Evolutionary conservation across 2,113 vertebrate species (phyloP).

Genomic region (Brienomyrus brachyistius): DNA sequence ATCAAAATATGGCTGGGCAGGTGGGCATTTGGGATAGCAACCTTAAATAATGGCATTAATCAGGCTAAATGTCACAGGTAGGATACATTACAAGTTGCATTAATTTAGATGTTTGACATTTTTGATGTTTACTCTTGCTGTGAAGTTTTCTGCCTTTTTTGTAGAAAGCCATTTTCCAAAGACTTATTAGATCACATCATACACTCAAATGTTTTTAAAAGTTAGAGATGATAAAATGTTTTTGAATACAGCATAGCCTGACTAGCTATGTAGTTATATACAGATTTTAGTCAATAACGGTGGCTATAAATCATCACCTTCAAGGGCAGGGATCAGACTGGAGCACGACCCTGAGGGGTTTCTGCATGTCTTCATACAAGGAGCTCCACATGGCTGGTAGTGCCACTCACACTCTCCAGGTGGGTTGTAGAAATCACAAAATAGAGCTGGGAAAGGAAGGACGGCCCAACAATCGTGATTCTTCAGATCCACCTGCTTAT

Average conservation of each 20-base stretch:
- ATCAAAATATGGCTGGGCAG: slow-evolving; percentile 66
- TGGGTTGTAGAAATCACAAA: slow-evolving; percentile 89
- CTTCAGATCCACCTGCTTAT: neutral
- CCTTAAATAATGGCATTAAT: slow-evolving; percentile 52
- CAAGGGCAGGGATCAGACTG: slow-evolving; percentile 62
- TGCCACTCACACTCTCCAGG: slow-evolving; percentile 82
- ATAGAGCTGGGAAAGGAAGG: slow-evolving; percentile 64
- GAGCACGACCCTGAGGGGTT: slow-evolving; percentile 75
- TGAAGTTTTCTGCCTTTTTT: neutral
- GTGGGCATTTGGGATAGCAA: slow-evolving; percentile 84
- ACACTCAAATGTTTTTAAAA: neutral
- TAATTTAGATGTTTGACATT: neutral
- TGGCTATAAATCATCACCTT: slow-evolving; percentile 63
- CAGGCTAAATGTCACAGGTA: neutral
- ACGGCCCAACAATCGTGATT: neutral
- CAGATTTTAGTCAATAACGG: neutral
- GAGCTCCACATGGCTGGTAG: slow-evolving; percentile 80
- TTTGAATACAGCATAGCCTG: neutral
- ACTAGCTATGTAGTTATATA: neutral
- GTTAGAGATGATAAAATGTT: neutral
- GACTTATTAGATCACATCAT: neutral
- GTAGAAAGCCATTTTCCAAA: neutral
- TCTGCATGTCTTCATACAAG: slow-evolving; percentile 81
- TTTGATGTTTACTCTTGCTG: neutral
- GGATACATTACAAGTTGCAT: neutral